These are phyloP conservation scores for Apomyelois bistriatella DNA, from an alignment of 2,888 invertebrate species.

Conservation along the genomic window DNA sequence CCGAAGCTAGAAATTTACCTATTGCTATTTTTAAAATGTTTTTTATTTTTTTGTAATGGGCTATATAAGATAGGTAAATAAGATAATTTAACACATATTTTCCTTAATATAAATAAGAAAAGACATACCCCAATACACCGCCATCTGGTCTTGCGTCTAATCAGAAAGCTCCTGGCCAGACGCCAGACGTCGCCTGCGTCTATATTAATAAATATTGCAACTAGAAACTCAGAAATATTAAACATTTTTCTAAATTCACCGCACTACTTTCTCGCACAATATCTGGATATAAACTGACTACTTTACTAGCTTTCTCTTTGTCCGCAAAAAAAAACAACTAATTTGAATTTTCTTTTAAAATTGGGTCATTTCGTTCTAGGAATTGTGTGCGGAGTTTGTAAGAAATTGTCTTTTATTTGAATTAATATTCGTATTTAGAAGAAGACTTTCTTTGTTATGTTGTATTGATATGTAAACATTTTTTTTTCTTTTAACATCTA, in stretches of 20 bases:
- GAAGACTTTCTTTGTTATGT: conserved; percentile 17
- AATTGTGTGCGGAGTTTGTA: conserved; percentile 43
- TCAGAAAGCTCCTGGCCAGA: conserved; percentile 38
- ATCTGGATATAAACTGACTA: conserved; percentile 55
- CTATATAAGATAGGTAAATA: too few species aligned
- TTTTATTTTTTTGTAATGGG: too few species aligned
- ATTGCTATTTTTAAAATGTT: too few species aligned
- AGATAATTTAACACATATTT: too few species aligned
- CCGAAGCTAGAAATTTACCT: too few species aligned
- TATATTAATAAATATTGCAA: conserved; percentile 37
- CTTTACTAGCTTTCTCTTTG: conserved; percentile 64
- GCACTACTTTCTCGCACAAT: conserved; percentile 63
- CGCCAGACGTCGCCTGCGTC: conserved; percentile 33
- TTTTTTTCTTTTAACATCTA: background rate
- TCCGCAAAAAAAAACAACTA: conserved; percentile 63
- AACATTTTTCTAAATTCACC: conserved; percentile 39
- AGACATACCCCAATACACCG: conserved; percentile 47
- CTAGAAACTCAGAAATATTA: conserved; percentile 33
- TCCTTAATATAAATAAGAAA: background rate
- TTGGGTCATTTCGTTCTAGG: conserved; percentile 65
- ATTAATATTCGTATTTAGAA: conserved; percentile 19
- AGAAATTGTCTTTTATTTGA: conserved; percentile 28
- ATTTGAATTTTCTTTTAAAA: conserved; percentile 75
- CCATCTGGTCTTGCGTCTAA: conserved; percentile 49
- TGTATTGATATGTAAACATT: background rate